These are phyloP conservation scores for Pogonocichla stellata DNA, from an alignment of 2,113 vertebrate genomes.

Conservation along the genomic window DNA sequence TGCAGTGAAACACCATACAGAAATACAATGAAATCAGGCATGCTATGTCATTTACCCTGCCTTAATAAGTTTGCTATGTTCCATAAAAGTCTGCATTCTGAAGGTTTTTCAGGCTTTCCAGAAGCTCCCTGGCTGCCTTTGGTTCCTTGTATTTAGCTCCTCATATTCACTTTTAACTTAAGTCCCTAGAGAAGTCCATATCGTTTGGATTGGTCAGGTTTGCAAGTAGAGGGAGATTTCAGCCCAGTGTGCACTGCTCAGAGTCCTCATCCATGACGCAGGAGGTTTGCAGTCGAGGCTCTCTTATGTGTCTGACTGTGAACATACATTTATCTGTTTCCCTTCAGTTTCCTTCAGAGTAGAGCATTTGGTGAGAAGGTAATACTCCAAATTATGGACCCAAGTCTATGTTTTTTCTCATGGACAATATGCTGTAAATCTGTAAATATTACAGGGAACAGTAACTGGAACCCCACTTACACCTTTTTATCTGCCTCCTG, in stretches of 20 bases:
- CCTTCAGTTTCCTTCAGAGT: neutral
- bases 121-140: neutral
- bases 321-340: neutral
- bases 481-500: neutral
- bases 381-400: neutral
- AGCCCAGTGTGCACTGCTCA: neutral
- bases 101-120: neutral
- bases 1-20: neutral
- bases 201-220: neutral
- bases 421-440: neutral
- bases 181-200: neutral
- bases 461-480: neutral
- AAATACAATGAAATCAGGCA: neutral
- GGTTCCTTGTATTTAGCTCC: neutral
- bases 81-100: neutral
- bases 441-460: neutral
- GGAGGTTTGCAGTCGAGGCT: neutral
- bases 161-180: neutral
- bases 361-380: neutral
- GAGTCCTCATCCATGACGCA: accelerated
- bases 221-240: neutral
- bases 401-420: neutral
- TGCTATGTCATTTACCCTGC: neutral
- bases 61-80: neutral
- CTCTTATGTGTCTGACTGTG: neutral